Evolutionary conservation across 2,888 invertebrate species (phyloP).

Genomic region (Dynastes grantii): DNA sequence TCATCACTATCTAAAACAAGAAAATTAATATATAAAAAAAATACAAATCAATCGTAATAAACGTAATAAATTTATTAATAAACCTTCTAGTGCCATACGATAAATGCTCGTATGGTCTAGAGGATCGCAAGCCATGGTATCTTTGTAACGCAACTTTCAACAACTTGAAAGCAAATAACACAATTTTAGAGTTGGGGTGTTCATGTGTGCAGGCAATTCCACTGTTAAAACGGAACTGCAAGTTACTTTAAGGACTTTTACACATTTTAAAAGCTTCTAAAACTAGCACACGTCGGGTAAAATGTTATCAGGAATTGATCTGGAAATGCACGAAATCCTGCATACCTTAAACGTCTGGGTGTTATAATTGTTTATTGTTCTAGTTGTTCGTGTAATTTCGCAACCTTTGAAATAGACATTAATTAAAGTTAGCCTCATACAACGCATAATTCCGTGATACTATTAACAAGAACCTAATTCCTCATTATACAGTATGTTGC

Average conservation of each 20-base stretch:
- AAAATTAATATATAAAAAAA: background rate
- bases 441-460: background rate
- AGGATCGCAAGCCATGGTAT: conserved; percentile 62
- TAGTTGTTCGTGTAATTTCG: conserved; percentile 11
- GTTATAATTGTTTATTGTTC: conserved; percentile 16
- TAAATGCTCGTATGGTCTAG: conserved; percentile 78
- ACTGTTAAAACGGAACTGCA: conserved; percentile 55
- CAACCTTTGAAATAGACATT: conserved; percentile 21
- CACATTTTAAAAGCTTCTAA: conserved; percentile 44
- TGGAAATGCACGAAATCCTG: conserved; percentile 61
- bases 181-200: conserved; percentile 36
- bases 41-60: background rate
- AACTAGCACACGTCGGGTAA: conserved; percentile 54
- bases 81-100: conserved; percentile 63
- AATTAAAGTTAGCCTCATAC: conserved; percentile 9
- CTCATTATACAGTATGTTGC: conserved; percentile 2
- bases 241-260: conserved; percentile 51
- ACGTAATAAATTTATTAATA: background rate
- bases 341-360: conserved; percentile 55
- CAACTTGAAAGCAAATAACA: conserved; percentile 29
- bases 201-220: conserved; percentile 52
- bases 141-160: conserved; percentile 36
- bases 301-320: conserved; percentile 65
- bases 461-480: background rate
- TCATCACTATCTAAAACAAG: conserved; percentile 86